These are phyloP conservation scores for Dasypogon diadema DNA, from an alignment of 2,888 invertebrate genomes.

Conservation along the genomic window DNA sequence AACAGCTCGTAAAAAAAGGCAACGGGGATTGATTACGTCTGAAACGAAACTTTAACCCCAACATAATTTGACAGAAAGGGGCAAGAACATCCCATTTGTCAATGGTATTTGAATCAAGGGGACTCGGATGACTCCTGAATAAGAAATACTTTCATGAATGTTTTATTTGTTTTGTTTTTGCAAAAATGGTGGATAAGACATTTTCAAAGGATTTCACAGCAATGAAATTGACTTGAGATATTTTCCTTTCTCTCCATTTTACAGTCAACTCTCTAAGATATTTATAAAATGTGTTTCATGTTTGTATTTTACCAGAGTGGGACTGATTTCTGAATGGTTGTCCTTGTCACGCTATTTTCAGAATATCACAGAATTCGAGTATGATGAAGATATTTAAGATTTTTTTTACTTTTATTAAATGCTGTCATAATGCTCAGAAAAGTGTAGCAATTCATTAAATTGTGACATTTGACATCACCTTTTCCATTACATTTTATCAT, in stretches of 20 bases:
- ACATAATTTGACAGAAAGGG: constrained; percentile 50
- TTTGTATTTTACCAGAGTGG: no score
- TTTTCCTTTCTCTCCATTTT: not conserved
- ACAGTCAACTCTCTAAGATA: no score
- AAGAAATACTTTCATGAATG: constrained; percentile 49
- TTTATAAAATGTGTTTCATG: no score
- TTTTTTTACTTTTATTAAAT: no score
- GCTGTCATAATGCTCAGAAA: no score
- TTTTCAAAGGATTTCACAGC: constrained; percentile 30
- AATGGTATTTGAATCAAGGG: constrained; percentile 45
- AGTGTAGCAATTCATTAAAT: no score
- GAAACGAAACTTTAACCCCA: constrained; percentile 48
- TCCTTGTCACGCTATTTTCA: no score
- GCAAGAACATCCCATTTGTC: constrained; percentile 47
- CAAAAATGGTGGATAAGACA: constrained; percentile 23
- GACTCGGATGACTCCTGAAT: constrained; percentile 44
- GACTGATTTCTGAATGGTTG: no score
- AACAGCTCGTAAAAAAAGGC: constrained; percentile 35
- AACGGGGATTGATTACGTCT: constrained; percentile 46
- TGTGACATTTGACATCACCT: no score
- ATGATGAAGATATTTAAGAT: no score
- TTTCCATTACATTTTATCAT: no score
- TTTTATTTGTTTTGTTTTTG: constrained; percentile 45
- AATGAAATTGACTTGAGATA: constrained; percentile 36
- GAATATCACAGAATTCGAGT: no score